Base-by-base conservation (phyloP, 2,113 vertebrate species). In the Cryptotis parvus region DNA sequence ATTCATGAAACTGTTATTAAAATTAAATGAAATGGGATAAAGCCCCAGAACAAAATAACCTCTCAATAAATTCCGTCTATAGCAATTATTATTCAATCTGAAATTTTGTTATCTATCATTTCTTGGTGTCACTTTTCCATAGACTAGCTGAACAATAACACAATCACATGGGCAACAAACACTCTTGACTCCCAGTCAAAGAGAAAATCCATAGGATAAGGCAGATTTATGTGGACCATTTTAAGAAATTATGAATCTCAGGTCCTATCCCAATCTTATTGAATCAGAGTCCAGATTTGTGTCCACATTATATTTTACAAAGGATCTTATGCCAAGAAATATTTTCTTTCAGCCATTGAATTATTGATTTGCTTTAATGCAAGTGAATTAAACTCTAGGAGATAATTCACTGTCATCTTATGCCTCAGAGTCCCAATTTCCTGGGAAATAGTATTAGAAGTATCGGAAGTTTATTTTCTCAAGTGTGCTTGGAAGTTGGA, bases 21-120 rank as follows among this genome's bases (percentile, higher is more conserved):
- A 37, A 61, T 41, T 80, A 82, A 88, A n/a, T 35, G 22, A 82
- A 87, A 20, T 24, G 39, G 29, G 72, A 11, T 55, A 10, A 82
- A 90, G 78, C 70, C 72, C 78, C 80, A 27, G 41, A 22, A 5
- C 18, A 72, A 63, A 88, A 45, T 33, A 61, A 35, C 61, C 26
- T 76, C 29, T 89, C n/a, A 29, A 11, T 35, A 35, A 89, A 61
- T 41, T 58, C 15, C 24, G n/a, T 35, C 27, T 55, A 3, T 37
- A 49, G 65, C 1, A 79, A 43, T 74, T 41, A 55, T 31, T n/a
- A 26, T 16, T 35, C 65, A 12, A 52, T 55, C 31, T 72, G 87
- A 87, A 90, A 93, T 78, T 81, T 26, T 73, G 5, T n/a, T n/a
- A n/a, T n/a, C 35, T 68, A 29, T 76, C 35, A 92, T 66, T 31